Percentiles rank a stretch among this genome's conserved stretches.
Conservation (phyloP, 1,140 invertebrate species). For the honey bee (Apis mellifera) region DNA sequence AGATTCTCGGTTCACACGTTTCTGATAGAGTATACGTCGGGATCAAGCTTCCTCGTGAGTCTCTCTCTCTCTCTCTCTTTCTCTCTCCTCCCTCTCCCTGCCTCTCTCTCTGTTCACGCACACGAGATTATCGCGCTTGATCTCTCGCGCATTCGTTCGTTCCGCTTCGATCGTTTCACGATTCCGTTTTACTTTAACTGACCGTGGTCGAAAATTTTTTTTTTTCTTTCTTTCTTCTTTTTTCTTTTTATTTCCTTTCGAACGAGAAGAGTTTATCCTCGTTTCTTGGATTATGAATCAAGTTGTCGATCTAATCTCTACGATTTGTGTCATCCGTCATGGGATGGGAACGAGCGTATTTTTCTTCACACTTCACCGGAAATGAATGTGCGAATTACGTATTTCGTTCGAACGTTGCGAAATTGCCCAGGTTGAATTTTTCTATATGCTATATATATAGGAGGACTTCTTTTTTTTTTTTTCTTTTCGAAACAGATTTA, state of each 20-base stretch:
- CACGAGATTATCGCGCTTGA: not conserved
- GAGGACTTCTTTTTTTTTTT: no score
- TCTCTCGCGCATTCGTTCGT: conserved; percentile 18
- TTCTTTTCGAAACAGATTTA: not conserved
- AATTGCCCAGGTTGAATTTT: no score
- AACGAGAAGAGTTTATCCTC: no score
- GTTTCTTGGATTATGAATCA: not conserved
- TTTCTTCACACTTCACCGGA: no score
- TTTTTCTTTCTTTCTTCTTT: no score
- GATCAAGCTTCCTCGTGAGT: no score
- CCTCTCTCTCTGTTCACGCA: conserved; percentile 7
- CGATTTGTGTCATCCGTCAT: not conserved
- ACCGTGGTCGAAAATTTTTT: no score
- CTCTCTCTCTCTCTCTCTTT: not conserved
- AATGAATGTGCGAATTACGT: no score
- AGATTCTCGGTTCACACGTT: not conserved
- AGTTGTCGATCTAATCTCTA: not conserved
- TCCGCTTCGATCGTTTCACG: conserved; percentile 14
- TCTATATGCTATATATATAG: no score
- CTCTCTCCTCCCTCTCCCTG: not conserved
- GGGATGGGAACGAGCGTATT: no score
- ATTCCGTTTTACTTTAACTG: not conserved
- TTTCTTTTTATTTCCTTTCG: no score
- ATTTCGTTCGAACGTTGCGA: no score
- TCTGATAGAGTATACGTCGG: not conserved